phyloP scores from a whole-genome alignment of 2,797 vertebrate genomes.

The Amblyraja radiata region DNA sequence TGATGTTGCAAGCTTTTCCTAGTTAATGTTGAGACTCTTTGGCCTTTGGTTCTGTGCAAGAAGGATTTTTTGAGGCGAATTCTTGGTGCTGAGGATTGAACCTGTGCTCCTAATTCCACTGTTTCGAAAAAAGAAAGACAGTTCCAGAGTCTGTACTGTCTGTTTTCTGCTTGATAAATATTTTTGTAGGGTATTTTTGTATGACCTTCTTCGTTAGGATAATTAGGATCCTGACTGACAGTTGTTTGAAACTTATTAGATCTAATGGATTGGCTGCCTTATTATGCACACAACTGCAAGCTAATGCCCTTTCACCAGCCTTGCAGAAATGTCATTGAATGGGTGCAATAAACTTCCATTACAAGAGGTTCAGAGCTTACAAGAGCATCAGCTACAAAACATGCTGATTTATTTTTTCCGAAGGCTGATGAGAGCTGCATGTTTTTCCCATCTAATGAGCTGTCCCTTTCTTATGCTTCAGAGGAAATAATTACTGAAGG shows the following conservation, averaged over 20 bases:
- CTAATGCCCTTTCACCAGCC: background rate
- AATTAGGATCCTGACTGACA: slow-evolving; percentile 18
- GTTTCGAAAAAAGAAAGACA: background rate
- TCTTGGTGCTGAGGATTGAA: background rate
- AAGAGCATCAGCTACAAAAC: background rate
- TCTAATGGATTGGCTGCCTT: background rate
- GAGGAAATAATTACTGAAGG: background rate
- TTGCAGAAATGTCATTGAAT: background rate
- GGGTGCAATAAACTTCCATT: background rate
- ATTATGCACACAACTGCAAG: slow-evolving; percentile 16
- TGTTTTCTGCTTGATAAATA: background rate
- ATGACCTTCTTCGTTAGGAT: slow-evolving; percentile 17
- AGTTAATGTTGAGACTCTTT: background rate
- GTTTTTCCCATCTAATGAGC: background rate
- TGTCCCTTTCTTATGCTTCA: background rate
- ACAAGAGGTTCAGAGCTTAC: background rate
- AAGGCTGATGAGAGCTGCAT: background rate
- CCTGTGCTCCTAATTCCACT: background rate
- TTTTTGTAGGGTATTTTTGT: slow-evolving; percentile 12
- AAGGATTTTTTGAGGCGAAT: background rate
- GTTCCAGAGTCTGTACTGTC: background rate
- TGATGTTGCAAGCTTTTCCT: background rate
- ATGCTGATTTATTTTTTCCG: background rate
- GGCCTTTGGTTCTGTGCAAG: background rate
- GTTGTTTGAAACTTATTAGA: slow-evolving; percentile 32